phyloP scores from a whole-genome alignment of 2,113 vertebrate species.

The Phrynosoma platyrhinos region DNA sequence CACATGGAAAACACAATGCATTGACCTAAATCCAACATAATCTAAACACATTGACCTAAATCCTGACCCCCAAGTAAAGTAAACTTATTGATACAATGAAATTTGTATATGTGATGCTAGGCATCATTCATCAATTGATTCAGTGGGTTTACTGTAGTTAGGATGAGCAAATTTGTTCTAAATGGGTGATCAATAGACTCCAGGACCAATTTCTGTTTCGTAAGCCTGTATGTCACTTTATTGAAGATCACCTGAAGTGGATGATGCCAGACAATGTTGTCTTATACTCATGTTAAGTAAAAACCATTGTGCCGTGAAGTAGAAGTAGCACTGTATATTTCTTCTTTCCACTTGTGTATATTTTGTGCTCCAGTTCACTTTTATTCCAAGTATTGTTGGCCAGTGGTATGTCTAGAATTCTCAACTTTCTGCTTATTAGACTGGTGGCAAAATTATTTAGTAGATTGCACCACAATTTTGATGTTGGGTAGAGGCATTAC shows the following conservation, averaged over 20 bases:
- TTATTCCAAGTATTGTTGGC: constrained; percentile 16
- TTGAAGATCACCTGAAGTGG: constrained; percentile 73
- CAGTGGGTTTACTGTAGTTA: too few species aligned
- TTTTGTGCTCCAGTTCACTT: constrained; percentile 37
- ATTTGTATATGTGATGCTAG: too few species aligned
- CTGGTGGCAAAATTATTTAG: constrained; percentile 14
- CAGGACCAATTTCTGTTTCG: constrained; percentile 25
- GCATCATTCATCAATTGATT: neutral
- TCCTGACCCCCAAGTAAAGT: too few species aligned
- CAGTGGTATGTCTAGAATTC: constrained; percentile 34
- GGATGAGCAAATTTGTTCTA: neutral
- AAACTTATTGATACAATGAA: too few species aligned
- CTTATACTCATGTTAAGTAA: constrained; percentile 48
- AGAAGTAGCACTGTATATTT: constrained; percentile 38
- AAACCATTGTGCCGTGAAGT: constrained; percentile 51
- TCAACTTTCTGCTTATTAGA: constrained; percentile 21
- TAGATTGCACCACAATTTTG: constrained; percentile 14
- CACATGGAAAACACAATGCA: neutral
- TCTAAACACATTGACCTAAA: too few species aligned
- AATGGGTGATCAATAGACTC: neutral
- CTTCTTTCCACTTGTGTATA: constrained; percentile 37
- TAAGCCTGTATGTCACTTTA: neutral
- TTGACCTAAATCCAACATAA: too few species aligned
- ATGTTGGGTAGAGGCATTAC: constrained; percentile 41
- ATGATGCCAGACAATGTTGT: constrained; percentile 44